phyloP scores from a whole-genome alignment of 1,140 invertebrate species.

The Drosophila sulfurigaster region DNA sequence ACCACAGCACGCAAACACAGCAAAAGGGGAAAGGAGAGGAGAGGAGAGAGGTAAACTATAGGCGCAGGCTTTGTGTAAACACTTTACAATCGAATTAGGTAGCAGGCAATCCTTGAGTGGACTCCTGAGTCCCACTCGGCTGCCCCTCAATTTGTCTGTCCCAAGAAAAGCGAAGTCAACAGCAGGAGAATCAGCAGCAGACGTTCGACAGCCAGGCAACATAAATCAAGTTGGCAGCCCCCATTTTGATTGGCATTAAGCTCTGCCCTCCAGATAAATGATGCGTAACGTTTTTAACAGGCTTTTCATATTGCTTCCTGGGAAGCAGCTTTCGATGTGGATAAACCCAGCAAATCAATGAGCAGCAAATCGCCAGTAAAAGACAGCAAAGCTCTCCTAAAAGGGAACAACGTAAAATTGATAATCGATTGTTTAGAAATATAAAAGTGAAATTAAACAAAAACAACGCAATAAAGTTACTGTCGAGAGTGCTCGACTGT shows the following conservation, averaged over 20 bases:
- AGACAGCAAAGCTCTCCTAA: neutral
- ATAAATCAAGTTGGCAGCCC: conserved; percentile 21
- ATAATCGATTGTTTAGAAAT: neutral
- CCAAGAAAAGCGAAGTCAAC: neutral
- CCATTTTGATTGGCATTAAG: conserved; percentile 28
- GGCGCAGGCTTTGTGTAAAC: conserved; percentile 32
- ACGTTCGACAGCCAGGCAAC: neutral
- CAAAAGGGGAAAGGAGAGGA: neutral
- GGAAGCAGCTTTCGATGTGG: neutral
- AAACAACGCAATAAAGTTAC: neutral
- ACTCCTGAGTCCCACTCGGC: neutral
- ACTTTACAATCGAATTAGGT: conserved; percentile 50
- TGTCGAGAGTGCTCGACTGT: too few species aligned
- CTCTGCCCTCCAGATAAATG: conserved; percentile 20
- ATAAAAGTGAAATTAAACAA: neutral
- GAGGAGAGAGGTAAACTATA: neutral
- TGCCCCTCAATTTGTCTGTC: neutral
- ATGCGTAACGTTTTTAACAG: conserved; percentile 34
- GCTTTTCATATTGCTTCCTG: conserved; percentile 11
- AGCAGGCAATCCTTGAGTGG: conserved; percentile 18
- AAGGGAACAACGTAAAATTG: neutral
- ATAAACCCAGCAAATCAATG: conserved; percentile 21
- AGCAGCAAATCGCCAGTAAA: conserved; percentile 8
- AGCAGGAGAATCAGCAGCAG: neutral
- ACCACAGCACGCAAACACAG: neutral